Conservation (phyloP, 2,888 invertebrate genomes). For the Carpatolechia fugitivella region DNA sequence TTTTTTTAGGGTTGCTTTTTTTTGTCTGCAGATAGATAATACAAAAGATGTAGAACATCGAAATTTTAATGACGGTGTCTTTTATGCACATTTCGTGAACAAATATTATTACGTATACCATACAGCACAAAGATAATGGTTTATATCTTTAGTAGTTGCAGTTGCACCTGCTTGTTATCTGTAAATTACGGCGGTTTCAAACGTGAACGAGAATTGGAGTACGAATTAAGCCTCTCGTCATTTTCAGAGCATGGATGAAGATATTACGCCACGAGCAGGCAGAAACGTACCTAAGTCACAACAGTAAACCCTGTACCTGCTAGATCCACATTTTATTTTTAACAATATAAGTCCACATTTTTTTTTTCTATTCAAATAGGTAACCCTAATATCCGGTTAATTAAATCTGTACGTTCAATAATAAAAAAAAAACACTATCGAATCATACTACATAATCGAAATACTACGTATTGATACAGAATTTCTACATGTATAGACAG, state of each 20-base stretch:
- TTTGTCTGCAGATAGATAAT: slow-evolving; percentile 76
- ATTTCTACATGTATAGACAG: no score
- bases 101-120: no score
- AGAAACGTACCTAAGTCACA: not conserved
- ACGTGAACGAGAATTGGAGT: not conserved
- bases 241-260: slow-evolving; percentile 8
- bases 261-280: not conserved
- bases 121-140: no score
- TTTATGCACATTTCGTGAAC: slow-evolving; percentile 63
- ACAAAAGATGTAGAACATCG: slow-evolving; percentile 74
- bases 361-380: no score
- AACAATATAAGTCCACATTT: no score
- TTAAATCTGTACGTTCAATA: no score
- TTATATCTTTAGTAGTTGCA: not conserved
- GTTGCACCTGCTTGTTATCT: slow-evolving; percentile 3
- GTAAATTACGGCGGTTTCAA: not conserved
- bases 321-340: no score
- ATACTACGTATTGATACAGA: no score
- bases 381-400: no score
- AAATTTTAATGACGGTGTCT: slow-evolving; percentile 76
- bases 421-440: no score
- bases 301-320: not conserved
- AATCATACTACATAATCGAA: no score
- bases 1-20: slow-evolving; percentile 75
- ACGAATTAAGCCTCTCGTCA: not conserved